Conservation (phyloP, 2,888 invertebrate genomes). For the Enoplolaimus lenunculus region DNA sequence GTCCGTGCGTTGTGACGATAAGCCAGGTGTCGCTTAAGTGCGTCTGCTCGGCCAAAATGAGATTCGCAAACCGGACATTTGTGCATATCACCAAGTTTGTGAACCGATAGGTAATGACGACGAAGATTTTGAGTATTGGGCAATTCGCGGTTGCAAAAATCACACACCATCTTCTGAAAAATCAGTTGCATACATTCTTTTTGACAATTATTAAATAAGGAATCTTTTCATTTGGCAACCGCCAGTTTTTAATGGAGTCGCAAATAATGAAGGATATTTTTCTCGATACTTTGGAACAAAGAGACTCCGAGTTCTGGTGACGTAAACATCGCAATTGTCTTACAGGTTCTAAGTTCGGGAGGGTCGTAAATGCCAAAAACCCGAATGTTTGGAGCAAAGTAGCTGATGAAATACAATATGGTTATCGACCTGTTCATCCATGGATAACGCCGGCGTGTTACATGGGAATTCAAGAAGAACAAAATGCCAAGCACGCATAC, state of each 20-base stretch:
- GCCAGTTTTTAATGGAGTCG: too few species aligned
- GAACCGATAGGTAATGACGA: background rate
- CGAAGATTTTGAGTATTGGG: background rate
- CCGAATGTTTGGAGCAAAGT: too few species aligned
- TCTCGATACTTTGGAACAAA: too few species aligned
- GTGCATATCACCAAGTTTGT: background rate
- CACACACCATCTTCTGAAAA: too few species aligned
- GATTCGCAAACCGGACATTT: background rate
- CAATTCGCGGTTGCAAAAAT: too few species aligned
- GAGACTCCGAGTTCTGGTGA: too few species aligned
- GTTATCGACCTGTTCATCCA: background rate
- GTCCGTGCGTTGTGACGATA: background rate
- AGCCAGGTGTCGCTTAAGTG: background rate
- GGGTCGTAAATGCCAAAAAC: too few species aligned
- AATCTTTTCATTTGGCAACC: too few species aligned
- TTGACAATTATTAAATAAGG: too few species aligned
- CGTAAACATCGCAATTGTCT: background rate
- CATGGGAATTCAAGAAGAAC: slow-evolving; percentile 4
- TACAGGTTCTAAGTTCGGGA: background rate
- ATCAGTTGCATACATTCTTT: too few species aligned
- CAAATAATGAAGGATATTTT: too few species aligned
- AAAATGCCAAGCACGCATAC: slow-evolving; percentile 2
- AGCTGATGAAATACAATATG: too few species aligned
- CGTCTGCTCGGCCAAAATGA: background rate
- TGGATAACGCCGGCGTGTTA: background rate